Percentiles rank a stretch among this genome's conserved stretches.
Evolutionary conservation across 1,140 invertebrate genomes (phyloP).

Genomic region (Plodia interpunctella): DNA sequence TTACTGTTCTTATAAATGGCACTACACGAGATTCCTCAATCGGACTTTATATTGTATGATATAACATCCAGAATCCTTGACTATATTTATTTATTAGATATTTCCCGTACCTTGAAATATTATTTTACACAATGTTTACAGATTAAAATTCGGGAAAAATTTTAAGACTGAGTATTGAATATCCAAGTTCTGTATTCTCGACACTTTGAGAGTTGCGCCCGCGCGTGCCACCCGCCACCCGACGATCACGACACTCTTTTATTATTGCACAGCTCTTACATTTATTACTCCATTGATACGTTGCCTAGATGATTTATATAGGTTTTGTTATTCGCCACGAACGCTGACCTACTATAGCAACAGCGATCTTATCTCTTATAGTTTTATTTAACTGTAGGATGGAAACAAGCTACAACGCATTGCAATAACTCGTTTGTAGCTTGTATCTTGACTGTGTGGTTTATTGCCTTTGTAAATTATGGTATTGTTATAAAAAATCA

Average conservation of each 20-base stretch:
- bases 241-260: slow-evolving; percentile 46
- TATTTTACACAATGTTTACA: no score
- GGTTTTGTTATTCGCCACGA: slow-evolving; percentile 42
- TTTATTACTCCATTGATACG: slow-evolving; percentile 50
- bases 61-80: background rate
- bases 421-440: slow-evolving; percentile 29
- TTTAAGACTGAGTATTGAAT: no score
- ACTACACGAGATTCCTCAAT: no score
- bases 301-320: slow-evolving; percentile 60
- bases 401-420: slow-evolving; percentile 15
- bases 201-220: slow-evolving; percentile 13
- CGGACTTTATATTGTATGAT: no score
- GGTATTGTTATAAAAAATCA: slow-evolving; percentile 19
- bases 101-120: no score
- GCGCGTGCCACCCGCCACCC: slow-evolving; percentile 31
- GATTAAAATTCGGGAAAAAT: no score
- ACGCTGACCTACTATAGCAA: slow-evolving; percentile 33
- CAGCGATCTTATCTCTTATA: slow-evolving; percentile 27
- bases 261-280: slow-evolving; percentile 40
- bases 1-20: background rate
- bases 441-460: slow-evolving; percentile 25
- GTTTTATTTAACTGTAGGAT: slow-evolving; percentile 22
- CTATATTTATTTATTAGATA: background rate
- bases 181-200: background rate
- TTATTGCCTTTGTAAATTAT: slow-evolving; percentile 31